Conservation (phyloP, 23 tunicate species). For the Styela plicata region DNA sequence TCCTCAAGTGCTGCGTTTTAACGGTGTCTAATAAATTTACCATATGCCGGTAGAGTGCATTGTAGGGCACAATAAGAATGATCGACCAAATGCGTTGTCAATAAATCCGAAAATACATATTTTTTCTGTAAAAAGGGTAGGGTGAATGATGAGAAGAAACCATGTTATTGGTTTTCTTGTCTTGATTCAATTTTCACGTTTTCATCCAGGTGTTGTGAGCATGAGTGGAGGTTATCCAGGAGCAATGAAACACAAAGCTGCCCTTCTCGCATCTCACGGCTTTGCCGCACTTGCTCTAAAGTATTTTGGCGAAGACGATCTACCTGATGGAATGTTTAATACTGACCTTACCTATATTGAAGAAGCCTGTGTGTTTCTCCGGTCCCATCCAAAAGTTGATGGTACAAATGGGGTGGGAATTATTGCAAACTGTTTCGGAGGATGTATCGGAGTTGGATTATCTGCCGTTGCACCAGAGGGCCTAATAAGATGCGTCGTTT, state of each 20-base stretch:
- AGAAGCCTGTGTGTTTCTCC: neutral
- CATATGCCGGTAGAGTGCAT: too few species aligned
- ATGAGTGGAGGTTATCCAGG: slow-evolving; percentile 24
- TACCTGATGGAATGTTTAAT: neutral
- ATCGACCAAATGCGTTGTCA: too few species aligned
- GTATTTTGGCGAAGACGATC: slow-evolving; percentile 26
- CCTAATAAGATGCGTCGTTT: slow-evolving; percentile 3
- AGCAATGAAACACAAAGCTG: slow-evolving; percentile 19
- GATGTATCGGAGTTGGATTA: neutral
- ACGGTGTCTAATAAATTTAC: too few species aligned
- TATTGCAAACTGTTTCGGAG: slow-evolving; percentile 15
- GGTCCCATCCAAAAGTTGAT: neutral
- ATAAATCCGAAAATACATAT: too few species aligned
- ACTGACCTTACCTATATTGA: neutral
- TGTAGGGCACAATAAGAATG: too few species aligned
- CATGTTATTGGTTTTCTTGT: too few species aligned
- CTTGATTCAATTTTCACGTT: too few species aligned
- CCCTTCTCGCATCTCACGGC: slow-evolving; percentile 10
- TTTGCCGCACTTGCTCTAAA: slow-evolving; percentile 21
- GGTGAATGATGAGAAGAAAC: too few species aligned
- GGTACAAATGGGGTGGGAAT: slow-evolving; percentile 2
- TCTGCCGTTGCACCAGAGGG: neutral
- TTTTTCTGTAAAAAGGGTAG: too few species aligned
- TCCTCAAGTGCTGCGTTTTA: too few species aligned
- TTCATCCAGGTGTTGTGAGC: neutral